A percentile compares a stretch with the other conserved stretches of the same genome.
phyloP scores from a whole-genome alignment of 1,140 invertebrate species.

The Thaumatotibia leucotreta region DNA sequence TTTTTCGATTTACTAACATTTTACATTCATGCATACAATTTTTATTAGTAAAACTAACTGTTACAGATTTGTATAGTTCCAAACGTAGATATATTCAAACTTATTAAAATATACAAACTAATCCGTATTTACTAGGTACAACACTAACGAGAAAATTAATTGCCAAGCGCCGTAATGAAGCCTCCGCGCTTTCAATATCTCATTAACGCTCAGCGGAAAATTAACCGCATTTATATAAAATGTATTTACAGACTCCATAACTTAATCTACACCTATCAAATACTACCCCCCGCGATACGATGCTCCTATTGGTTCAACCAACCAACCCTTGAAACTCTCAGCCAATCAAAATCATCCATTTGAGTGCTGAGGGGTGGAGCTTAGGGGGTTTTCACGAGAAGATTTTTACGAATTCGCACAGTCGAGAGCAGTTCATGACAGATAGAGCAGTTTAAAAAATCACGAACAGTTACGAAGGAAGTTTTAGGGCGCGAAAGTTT shows the following conservation, averaged over 20 bases:
- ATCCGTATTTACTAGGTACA: neutral
- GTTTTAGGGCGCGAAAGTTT: neutral
- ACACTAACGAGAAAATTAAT: conserved; percentile 1
- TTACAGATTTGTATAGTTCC: too few species aligned
- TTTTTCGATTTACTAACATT: too few species aligned
- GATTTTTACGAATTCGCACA: conserved; percentile 53
- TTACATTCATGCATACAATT: too few species aligned
- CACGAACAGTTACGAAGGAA: neutral
- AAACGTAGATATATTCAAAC: too few species aligned
- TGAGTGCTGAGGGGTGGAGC: conserved; percentile 63
- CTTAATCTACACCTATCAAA: conserved; percentile 74
- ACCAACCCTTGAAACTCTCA: conserved; percentile 52
- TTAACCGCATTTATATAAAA: conserved; percentile 68
- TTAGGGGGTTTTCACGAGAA: conserved; percentile 59
- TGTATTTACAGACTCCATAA: conserved; percentile 66
- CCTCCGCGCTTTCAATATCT: conserved; percentile 40
- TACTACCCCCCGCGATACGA: conserved; percentile 43
- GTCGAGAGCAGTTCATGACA: conserved; percentile 42
- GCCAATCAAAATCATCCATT: conserved; percentile 56
- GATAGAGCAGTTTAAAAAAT: conserved; percentile 28
- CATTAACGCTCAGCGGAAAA: conserved; percentile 50
- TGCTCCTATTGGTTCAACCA: conserved; percentile 55
- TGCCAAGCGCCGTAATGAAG: conserved; percentile 15
- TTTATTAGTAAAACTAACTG: too few species aligned
- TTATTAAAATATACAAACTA: neutral